These are phyloP conservation scores for Enteromius afrohamiltoni DNA, from an alignment of 2,797 vertebrate species.

Conservation along the genomic window DNA sequence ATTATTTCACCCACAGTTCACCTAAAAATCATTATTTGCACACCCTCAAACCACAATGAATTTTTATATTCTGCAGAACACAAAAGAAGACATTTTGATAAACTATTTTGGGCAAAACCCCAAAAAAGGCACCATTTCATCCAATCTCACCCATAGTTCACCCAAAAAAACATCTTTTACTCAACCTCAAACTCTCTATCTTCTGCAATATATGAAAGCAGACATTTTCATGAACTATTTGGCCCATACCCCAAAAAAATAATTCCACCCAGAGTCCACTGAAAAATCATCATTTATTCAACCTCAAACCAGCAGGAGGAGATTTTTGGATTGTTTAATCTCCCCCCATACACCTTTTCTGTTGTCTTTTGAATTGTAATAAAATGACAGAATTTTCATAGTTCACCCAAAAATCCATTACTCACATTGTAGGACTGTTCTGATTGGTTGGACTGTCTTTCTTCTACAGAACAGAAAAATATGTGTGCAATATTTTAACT, in stretches of 20 bases:
- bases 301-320: not conserved
- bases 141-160: no score
- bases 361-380: no score
- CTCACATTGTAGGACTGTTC: not conserved
- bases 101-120: not conserved
- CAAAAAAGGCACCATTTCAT: not conserved
- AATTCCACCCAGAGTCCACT: not conserved
- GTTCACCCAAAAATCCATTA: not conserved
- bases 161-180: no score
- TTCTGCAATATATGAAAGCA: not conserved
- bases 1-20: no score
- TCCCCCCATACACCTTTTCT: no score
- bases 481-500: not conserved
- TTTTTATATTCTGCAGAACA: no score
- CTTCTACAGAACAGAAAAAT: not conserved
- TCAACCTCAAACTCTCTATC: no score
- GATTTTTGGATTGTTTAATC: not conserved
- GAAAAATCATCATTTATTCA: not conserved
- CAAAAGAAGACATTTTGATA: not conserved
- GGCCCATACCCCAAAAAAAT: no score
- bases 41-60: no score
- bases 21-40: not conserved
- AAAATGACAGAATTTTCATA: no score
- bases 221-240: not conserved
- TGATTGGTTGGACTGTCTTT: not conserved